These are phyloP conservation scores for Andrena fulva DNA, from an alignment of 2,888 invertebrate species.

Conservation along the genomic window DNA sequence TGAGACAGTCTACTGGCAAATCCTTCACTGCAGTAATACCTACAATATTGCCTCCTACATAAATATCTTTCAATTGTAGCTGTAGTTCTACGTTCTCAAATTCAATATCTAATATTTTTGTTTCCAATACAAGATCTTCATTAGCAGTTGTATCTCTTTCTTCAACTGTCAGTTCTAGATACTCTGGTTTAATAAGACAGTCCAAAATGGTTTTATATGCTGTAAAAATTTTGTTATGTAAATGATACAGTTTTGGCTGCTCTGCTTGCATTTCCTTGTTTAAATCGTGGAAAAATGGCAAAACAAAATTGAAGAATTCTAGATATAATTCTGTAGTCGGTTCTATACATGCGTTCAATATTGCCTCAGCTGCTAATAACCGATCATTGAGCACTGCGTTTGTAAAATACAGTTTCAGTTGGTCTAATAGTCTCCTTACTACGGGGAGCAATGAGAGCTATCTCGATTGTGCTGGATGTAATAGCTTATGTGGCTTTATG, in stretches of 20 bases:
- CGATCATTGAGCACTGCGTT: background rate
- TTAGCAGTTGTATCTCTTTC: no score
- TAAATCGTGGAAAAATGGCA: background rate
- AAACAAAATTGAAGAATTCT: background rate
- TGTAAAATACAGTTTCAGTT: background rate
- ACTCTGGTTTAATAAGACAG: no score
- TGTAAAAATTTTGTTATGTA: background rate
- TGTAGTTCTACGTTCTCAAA: no score
- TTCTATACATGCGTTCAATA: background rate
- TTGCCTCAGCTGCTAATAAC: background rate
- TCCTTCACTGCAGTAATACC: no score
- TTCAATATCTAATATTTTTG: no score
- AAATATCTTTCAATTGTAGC: no score
- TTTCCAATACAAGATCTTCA: no score
- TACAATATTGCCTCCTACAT: no score
- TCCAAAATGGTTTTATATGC: background rate
- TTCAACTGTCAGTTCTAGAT: no score
- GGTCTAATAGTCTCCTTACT: no score
- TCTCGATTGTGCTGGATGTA: background rate
- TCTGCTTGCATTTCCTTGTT: conserved; percentile 1
- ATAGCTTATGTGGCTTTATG: background rate
- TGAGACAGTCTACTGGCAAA: no score
- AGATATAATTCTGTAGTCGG: background rate
- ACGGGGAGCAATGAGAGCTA: no score
- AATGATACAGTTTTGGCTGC: background rate